Evolutionary conservation across 2,797 vertebrate species (phyloP), one percentile per base, ranked within the genome.

Genomic region (Columba guinea): DNA sequence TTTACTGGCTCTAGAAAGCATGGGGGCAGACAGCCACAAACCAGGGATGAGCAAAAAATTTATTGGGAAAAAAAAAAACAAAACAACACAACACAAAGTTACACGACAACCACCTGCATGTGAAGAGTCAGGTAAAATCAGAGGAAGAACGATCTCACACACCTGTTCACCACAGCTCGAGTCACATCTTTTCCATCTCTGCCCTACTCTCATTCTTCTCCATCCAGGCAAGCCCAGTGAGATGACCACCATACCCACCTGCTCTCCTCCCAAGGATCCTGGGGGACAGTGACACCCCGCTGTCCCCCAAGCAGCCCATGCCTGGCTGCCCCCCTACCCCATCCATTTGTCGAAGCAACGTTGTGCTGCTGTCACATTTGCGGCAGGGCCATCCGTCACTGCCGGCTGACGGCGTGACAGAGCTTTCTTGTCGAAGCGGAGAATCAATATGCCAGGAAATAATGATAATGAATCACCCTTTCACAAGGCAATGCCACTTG

Each of bases 371-470:
- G 90, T 68, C 87, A 79, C 2, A 0, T 34, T 81, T 2, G 12
- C 19, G 69, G 87, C 73, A 70, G 90, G 84, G 76, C 95, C 90
- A 94, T 96, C 92, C 60, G 1, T 97, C 95, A 96, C 44, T 0
- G 5, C 79, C 0, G 4, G 83, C 94, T 92, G 85, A 87, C 2
- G 6, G 44, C 11, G 30, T 96, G 95, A 94, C 22, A 68, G 94
- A 32, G 62, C 93, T 87, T 84, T 85, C 96, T 84, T 96, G 95
- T 95, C 76, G 30, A 83, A 95, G 96, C 60, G 22, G 90, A 92
- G 95, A 97, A 96, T 92, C 97, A 94, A 97, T 84, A 90, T 75
- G 93, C 95, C 96, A 96, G 44, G 56, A 81, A 90, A 91, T 97
- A 97, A 97, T 85, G 94, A 96, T 92, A 97, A 98, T 60, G 67